phyloP scores from a whole-genome alignment of 2,113 vertebrate species.

The Hemibagrus wyckioides region DNA sequence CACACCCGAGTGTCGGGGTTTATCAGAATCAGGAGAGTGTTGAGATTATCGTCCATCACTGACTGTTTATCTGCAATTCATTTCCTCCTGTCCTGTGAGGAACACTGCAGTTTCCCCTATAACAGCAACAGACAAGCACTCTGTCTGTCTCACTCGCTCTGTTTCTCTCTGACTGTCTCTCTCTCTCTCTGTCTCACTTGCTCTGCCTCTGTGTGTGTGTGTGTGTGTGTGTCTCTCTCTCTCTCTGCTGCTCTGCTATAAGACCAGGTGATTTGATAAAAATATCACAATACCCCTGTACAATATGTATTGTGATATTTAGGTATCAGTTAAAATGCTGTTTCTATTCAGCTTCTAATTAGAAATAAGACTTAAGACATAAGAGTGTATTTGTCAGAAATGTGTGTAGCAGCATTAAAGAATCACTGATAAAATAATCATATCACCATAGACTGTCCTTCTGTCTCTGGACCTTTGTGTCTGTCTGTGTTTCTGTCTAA shows the following conservation, averaged over 20 bases:
- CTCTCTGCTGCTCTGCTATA: not conserved
- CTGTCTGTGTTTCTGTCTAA: not conserved
- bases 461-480: not conserved
- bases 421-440: too few relatives aligned
- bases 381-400: too few relatives aligned
- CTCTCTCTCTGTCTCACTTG: not conserved
- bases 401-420: not conserved
- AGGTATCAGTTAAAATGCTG: not conserved
- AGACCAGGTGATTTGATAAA: not conserved
- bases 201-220: not conserved
- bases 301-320: not conserved
- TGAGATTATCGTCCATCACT: not conserved
- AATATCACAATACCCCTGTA: not conserved
- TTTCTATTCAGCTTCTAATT: not conserved
- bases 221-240: too few relatives aligned
- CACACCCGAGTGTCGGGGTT: not conserved
- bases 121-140: not conserved
- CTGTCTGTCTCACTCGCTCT: not conserved
- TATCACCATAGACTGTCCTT: not conserved
- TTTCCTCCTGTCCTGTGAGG: not conserved
- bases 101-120: not conserved
- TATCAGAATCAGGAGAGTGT: not conserved
- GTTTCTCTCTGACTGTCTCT: not conserved
- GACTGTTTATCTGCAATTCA: not conserved
- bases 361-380: too few relatives aligned